Conservation (phyloP, 1,140 invertebrate genomes). For the Potamilus streckersoni region DNA sequence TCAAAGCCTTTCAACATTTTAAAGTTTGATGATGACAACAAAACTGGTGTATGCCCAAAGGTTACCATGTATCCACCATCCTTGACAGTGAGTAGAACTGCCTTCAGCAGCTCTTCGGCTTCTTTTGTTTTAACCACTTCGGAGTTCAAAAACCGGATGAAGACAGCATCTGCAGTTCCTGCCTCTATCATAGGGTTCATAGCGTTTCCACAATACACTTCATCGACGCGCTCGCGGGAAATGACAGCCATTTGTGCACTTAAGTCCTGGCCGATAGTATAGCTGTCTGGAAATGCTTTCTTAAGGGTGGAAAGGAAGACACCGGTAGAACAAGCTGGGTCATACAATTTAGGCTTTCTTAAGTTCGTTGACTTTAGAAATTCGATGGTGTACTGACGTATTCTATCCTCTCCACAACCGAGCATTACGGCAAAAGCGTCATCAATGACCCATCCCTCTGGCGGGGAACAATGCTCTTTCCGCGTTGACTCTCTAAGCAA, state of each 20-base stretch:
- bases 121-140: slow-evolving; percentile 42
- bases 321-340: slow-evolving; percentile 52
- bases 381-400: slow-evolving; percentile 35
- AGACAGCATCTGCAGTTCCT: slow-evolving; percentile 38
- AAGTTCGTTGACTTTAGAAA: slow-evolving; percentile 27
- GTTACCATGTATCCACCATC: slow-evolving; percentile 40
- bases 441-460: slow-evolving; percentile 46
- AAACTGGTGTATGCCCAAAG: slow-evolving; percentile 49
- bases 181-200: slow-evolving; percentile 39
- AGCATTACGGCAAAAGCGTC: slow-evolving; percentile 47
- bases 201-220: slow-evolving; percentile 44
- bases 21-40: slow-evolving; percentile 44
- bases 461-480: slow-evolving; percentile 39
- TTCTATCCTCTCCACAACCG: slow-evolving; percentile 41
- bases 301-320: slow-evolving; percentile 42
- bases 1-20: slow-evolving; percentile 21
- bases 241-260: slow-evolving; percentile 45
- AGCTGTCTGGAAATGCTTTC: slow-evolving; percentile 36
- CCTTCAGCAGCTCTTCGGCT: slow-evolving; percentile 34
- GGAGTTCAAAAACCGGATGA: slow-evolving; percentile 45
- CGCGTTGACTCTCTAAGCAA: slow-evolving; percentile 32
- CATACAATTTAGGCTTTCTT: slow-evolving; percentile 36
- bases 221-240: slow-evolving; percentile 39
- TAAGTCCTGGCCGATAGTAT: slow-evolving; percentile 47
- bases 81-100: slow-evolving; percentile 35